Evolutionary conservation across 53 echinoderm and acorn worm genomes (phyloP), one percentile per base, ranked within the genome.

Genomic region (Paracentrotus lividus): DNA sequence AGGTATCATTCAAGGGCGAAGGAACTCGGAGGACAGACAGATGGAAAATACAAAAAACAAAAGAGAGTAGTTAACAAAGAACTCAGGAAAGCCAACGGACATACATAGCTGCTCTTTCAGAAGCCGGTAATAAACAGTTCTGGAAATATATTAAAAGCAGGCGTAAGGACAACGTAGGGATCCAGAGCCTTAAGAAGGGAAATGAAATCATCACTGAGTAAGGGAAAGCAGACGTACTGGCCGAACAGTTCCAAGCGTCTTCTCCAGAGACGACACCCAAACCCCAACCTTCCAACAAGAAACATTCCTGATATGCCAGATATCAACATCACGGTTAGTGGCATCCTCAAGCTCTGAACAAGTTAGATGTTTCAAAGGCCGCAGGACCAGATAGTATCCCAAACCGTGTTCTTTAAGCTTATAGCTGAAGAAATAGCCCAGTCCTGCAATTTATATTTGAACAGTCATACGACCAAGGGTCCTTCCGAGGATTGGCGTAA

Each of bases 111-210:
- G 31, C 5, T 31, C 31, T 38, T n/a, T 76, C 29, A 8, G 76
- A 76, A 76, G 76, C 76, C 4, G 88, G 88, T 6, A 57, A 58
- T 58, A 94, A 61, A 20, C 16, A 85, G 36, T 85, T 92, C 52
- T 91, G 94, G 94, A 92, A 92, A 27, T 94, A 66, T 42, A 92
- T 94, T 24, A 94, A 54, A 94, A 78, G 68, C 21, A 85, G 67
- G 42, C 42, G n/a, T 5, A 94, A 94, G 85, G 92, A 92, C 65
- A 91, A 92, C 24, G 69, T 92, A 16, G 87, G 94, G 44, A 85
- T 91, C 33, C 92, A 66, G 72, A 94, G 85, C 12, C 94, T 94
- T 67, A 92, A 86, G 42, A 68, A 43, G 0, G 67, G 92, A 36
- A 81, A 68, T 42, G 34, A 68, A 55, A 86, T 56, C 67, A 85